Base-by-base conservation (phyloP, 2,113 vertebrate species). In the Potamarius usumacintae region DNA sequence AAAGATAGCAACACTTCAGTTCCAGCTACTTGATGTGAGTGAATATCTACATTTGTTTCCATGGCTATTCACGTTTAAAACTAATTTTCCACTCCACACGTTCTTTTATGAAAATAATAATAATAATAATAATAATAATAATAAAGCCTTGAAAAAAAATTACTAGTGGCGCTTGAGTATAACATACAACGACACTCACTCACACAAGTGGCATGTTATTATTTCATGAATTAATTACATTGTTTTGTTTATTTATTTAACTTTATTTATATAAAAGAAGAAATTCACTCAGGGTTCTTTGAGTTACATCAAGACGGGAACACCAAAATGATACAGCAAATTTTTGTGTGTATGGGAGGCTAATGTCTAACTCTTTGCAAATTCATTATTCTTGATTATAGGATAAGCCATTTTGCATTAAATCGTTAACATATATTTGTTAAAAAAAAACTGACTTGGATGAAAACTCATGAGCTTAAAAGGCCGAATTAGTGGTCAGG, bases 91-190 rank as follows among this genome's bases (percentile, higher is more conserved):
- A 50, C 58, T 65, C 12, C 22, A 65, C 2, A 8, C 14, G 14
- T 60, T 82, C 20, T 25, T 63, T 83, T 52, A 67, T 83, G 3
- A 65, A 0, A 42, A 42, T 42, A 42, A 42, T 42, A 42, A 42
- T 42, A 42, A 42, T 42, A 42, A 42, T 42, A 42, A 42, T 42
- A 42, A 34, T 34, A 82, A 14, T 53, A 27, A 17, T 27, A 65
- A 67, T 67, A 52, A 67, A 67, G 34, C 82, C 82, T 67, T 83
- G 82, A 52, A 83, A 83, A 83, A 14, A 58, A 48, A 82, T 83
- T 17, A 15, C 22, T 48, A 52, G 82, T 67, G 62, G 25, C 82
- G 27, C 42, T 67, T 52, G 42, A 67, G 15, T 27, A 67, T 18
- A 52, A 18, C 5, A 52, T 27, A 67, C 42, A 67, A 67, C 52